Conservation (phyloP, 2,888 invertebrate species). For the Dasypolia templi region DNA sequence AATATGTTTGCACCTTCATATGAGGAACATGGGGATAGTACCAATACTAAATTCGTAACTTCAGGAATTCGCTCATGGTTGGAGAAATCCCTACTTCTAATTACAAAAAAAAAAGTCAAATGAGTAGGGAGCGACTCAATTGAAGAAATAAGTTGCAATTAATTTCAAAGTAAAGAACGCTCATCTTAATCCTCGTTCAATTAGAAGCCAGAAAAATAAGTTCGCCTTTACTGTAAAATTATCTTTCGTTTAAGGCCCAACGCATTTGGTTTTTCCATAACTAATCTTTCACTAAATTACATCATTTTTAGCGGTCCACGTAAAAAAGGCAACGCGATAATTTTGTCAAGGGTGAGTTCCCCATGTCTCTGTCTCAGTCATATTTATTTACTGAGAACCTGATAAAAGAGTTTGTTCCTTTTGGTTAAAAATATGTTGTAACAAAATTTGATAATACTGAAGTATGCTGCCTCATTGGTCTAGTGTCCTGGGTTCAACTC, state of each 20-base stretch:
- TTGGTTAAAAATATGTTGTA: neutral
- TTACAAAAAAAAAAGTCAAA: neutral
- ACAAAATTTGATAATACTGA: neutral
- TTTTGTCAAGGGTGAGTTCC: neutral
- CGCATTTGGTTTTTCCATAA: too few relatives aligned
- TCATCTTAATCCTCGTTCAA: constrained; percentile 7
- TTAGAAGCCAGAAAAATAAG: constrained; percentile 15
- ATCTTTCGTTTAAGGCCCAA: constrained; percentile 26
- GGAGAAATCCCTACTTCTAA: neutral
- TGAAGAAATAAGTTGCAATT: neutral
- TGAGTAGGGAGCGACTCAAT: too few relatives aligned
- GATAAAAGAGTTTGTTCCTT: neutral
- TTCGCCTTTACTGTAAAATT: constrained; percentile 8
- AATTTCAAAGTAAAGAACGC: neutral
- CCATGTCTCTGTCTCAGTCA: neutral
- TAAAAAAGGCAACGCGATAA: neutral
- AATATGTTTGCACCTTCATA: too few relatives aligned
- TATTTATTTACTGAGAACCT: neutral
- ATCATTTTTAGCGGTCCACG: constrained; percentile 19
- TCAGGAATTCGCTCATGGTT: neutral
- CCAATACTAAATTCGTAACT: neutral
- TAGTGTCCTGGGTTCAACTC: neutral
- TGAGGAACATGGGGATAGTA: neutral
- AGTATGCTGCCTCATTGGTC: neutral
- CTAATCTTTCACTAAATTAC: constrained; percentile 37